These are phyloP conservation scores for Dendrolimus pini DNA, from an alignment of 2,888 invertebrate species.

Conservation along the genomic window DNA sequence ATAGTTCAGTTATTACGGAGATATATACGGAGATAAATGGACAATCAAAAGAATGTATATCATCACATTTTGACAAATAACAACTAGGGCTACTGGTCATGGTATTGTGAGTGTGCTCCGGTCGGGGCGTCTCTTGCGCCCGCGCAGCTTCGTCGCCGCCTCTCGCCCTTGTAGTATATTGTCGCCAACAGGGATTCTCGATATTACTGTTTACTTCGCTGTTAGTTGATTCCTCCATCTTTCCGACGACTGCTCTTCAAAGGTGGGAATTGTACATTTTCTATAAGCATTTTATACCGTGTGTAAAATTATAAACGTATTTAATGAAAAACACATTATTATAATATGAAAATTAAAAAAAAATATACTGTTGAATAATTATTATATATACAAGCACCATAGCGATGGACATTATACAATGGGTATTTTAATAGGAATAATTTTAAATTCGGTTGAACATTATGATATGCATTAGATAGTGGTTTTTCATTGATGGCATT, in stretches of 20 bases:
- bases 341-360: slow-evolving; percentile 3
- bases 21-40: too few species aligned
- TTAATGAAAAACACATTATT: slow-evolving; percentile 8
- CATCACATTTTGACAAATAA: too few species aligned
- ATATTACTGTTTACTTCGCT: not conserved
- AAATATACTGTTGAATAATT: slow-evolving; percentile 37
- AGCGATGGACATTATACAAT: not conserved
- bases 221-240: slow-evolving; percentile 25
- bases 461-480: slow-evolving; percentile 3
- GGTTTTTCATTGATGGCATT: not conserved
- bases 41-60: too few species aligned
- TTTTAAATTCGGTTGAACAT: not conserved
- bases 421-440: not conserved
- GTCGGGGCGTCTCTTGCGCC: slow-evolving; percentile 8
- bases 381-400: slow-evolving; percentile 21
- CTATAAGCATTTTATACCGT: slow-evolving; percentile 71
- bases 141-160: slow-evolving; percentile 6
- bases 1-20: too few species aligned
- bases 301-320: slow-evolving; percentile 59
- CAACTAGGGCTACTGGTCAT: too few species aligned
- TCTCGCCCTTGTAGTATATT: not conserved
- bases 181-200: not conserved
- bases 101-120: slow-evolving; percentile 5
- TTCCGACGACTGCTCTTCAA: slow-evolving; percentile 44
- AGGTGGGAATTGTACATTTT: slow-evolving; percentile 71